A percentile compares a stretch with the other conserved stretches of the same genome.
phyloP scores from a whole-genome alignment of 2,113 vertebrate genomes.

The Stigmatopora argus region DNA sequence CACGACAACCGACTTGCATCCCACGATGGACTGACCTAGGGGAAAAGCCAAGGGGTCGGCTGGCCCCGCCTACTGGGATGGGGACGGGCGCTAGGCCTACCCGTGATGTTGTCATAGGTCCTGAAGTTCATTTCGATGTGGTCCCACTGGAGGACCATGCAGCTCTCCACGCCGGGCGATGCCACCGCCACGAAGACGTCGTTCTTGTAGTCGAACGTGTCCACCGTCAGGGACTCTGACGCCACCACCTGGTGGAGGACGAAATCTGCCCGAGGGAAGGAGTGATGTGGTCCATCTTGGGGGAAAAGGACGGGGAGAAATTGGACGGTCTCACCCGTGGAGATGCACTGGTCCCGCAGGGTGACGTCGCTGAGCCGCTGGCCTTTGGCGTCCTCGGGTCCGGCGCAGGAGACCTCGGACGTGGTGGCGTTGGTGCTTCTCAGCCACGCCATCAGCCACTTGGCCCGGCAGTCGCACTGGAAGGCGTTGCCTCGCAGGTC shows the following conservation, averaged over 20 bases:
- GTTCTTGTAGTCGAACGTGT: slow-evolving; percentile 91
- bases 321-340: slow-evolving; percentile 77
- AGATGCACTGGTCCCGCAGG: slow-evolving; percentile 88
- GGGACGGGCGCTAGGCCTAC: slow-evolving; percentile 37
- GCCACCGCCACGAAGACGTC: slow-evolving; percentile 94
- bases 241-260: slow-evolving; percentile 86
- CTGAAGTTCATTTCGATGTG: slow-evolving; percentile 99
- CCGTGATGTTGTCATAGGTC: slow-evolving; percentile 97
- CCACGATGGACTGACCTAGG: slow-evolving; percentile 93
- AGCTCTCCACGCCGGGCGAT: slow-evolving; percentile 91
- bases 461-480: slow-evolving; percentile 94
- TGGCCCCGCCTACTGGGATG: no score
- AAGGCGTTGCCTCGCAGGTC: slow-evolving; percentile 95
- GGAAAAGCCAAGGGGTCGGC: background rate
- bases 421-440: slow-evolving; percentile 96
- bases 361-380: slow-evolving; percentile 89
- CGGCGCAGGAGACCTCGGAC: slow-evolving; percentile 85
- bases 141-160: slow-evolving; percentile 96
- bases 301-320: no score
- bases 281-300: background rate
- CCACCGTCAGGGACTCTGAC: slow-evolving; percentile 89
- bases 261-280: slow-evolving; percentile 78
- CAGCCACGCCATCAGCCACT: slow-evolving; percentile 95
- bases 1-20: slow-evolving; percentile 92
- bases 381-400: slow-evolving; percentile 89